Percentiles rank a stretch among this genome's conserved stretches.
Conservation (phyloP, 2,797 vertebrate species). For the Saxicola maurus region DNA sequence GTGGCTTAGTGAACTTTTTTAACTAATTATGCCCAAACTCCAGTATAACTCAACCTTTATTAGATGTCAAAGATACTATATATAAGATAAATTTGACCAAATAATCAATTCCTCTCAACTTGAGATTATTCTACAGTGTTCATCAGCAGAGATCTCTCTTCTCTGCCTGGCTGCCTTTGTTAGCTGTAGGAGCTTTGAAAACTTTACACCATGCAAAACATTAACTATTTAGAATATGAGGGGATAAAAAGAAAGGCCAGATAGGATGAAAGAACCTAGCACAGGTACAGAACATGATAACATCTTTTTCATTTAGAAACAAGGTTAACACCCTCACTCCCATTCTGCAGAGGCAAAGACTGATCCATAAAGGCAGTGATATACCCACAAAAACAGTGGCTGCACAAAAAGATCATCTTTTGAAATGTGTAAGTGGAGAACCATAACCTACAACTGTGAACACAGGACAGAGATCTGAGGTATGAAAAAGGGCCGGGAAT, state of each 20-base stretch:
- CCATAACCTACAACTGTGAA: neutral
- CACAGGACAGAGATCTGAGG: neutral
- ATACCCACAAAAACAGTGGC: neutral
- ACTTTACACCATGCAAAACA: neutral
- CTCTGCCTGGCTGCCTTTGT: neutral
- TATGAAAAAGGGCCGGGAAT: neutral
- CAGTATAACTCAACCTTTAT: neutral
- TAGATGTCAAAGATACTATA: neutral
- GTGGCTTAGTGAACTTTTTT: neutral
- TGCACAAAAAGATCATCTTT: neutral
- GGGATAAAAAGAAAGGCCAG: neutral
- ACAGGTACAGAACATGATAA: neutral
- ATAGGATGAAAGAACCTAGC: neutral
- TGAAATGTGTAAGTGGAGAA: neutral
- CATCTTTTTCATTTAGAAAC: neutral
- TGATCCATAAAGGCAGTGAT: neutral
- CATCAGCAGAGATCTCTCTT: neutral
- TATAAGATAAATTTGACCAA: neutral
- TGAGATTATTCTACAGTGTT: neutral
- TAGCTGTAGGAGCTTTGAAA: neutral
- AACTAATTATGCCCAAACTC: neutral
- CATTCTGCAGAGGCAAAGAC: neutral
- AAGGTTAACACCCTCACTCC: neutral
- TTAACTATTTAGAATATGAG: neutral
- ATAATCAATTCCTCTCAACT: neutral